Evolutionary conservation across 2,888 invertebrate species (phyloP), one percentile per base, ranked within the genome.

Genomic region (Cepaea hortensis): DNA sequence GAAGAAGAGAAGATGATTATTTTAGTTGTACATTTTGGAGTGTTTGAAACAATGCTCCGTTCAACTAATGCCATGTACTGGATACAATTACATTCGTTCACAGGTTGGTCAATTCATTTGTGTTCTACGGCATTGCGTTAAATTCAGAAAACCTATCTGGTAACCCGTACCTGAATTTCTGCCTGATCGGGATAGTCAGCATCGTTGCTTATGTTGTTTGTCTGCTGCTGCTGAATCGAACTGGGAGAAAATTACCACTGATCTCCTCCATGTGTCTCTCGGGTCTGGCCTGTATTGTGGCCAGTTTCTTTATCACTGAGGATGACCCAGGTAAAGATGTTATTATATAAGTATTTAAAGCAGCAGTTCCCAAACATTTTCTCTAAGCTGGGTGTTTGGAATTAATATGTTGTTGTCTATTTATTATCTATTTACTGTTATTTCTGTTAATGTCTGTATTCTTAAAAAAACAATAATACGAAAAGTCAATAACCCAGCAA

Each of bases 231-330:
- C 70, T 92, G n/a, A 91, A 92, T 85, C 85, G 87, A 79, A 68
- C 90, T 9, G 92, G 92, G 5, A 85, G 92, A 20, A 87, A 89
- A 61, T 70, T 83, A 7, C 87, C 90, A 4, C 87, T 90, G 35
- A 87, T 90, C n/a, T 84, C 81, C 4, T 88, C 90, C 72, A 90
- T 91, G 91, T 83, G 88, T 7, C n/a, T 91, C 0, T 91, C 91
- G 2, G 92, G 91, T 2, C 61, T 90, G 46, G 89, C 91, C 1
- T 91, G 91, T 81, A 96, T 98, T 77, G 20, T 86, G 15, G 81
- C 88, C 3, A 84, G 83, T 9, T 75, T 81, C 46, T 62, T 84
- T 48, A 48, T 84, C 15, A 81, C 70, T 3, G 65, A 85, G 50
- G 65, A 68, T 18, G 81, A 62, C 0, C 50, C 50, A 81, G 80